These are phyloP conservation scores for Pitangus sulphuratus DNA, from an alignment of 2,797 vertebrate species.

Conservation along the genomic window DNA sequence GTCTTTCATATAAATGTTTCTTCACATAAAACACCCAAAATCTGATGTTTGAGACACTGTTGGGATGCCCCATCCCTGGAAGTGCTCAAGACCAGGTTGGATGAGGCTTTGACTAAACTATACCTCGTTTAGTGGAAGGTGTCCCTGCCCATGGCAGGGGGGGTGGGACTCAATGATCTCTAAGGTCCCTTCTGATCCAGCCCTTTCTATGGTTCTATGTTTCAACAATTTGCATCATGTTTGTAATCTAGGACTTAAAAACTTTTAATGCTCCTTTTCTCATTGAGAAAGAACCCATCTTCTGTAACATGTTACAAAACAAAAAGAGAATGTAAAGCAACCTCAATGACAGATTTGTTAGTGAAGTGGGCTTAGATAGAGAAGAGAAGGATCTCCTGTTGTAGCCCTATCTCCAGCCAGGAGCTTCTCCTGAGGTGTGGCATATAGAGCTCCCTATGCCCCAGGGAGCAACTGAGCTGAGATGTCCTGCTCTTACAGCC, in stretches of 20 bases:
- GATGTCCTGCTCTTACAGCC: background rate
- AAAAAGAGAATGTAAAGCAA: background rate
- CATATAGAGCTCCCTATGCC: background rate
- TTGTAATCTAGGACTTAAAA: background rate
- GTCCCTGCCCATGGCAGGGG: too few relatives aligned
- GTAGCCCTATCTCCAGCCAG: background rate
- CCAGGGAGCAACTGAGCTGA: accelerated
- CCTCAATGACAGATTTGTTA: accelerated
- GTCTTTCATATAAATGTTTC: background rate
- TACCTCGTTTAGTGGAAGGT: background rate
- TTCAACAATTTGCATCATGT: background rate
- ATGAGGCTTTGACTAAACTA: background rate
- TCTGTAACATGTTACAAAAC: background rate
- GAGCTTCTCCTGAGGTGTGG: background rate
- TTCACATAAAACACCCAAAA: background rate
- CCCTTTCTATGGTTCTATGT: background rate
- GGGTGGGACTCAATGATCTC: background rate
- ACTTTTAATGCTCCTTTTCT: background rate
- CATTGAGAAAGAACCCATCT: background rate
- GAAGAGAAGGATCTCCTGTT: background rate
- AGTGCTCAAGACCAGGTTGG: background rate
- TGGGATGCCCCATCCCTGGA: background rate
- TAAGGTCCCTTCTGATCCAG: background rate
- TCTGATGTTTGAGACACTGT: background rate
- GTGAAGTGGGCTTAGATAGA: background rate